Conservation (phyloP, 2,888 invertebrate species). For the Phalera bucephala region DNA sequence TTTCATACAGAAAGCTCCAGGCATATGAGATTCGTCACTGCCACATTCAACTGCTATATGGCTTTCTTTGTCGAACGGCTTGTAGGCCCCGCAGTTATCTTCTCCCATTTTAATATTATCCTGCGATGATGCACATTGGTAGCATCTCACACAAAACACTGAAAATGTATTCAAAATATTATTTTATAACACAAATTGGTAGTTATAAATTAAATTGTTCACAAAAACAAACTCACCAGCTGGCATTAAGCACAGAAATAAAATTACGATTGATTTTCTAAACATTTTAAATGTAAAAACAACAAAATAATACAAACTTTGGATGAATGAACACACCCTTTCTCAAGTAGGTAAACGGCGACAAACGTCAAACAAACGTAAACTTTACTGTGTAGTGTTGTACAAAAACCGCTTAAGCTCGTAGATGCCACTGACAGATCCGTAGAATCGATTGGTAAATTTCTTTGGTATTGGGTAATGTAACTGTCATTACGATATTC, state of each 20-base stretch:
- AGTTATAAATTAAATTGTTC: neutral
- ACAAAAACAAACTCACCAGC: constrained; percentile 14
- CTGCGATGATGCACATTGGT: constrained; percentile 96
- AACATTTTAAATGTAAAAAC: constrained; percentile 17
- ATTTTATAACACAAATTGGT: constrained; percentile 2
- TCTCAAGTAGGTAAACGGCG: neutral
- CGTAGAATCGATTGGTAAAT: too few species aligned
- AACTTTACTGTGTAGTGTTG: neutral
- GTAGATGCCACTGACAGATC: too few species aligned
- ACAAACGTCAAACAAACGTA: neutral
- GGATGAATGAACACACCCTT: constrained; percentile 26
- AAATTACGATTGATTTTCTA: constrained; percentile 12
- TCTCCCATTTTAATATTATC: constrained; percentile 83
- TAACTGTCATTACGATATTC: too few species aligned
- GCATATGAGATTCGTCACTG: constrained; percentile 96
- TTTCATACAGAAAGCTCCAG: constrained; percentile 98
- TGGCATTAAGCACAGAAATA: constrained; percentile 19
- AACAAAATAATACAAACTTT: constrained; percentile 5
- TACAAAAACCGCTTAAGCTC: too few species aligned
- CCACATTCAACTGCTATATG: constrained; percentile 97
- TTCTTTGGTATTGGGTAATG: too few species aligned
- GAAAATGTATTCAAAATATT: constrained; percentile 40
- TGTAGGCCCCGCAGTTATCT: constrained; percentile 96
- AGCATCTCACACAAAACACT: constrained; percentile 92
- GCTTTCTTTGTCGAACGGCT: constrained; percentile 90